A percentile compares a stretch with the other conserved stretches of the same genome.
Evolutionary conservation across 2,113 vertebrate species (phyloP).

Genomic region (Bos indicus): DNA sequence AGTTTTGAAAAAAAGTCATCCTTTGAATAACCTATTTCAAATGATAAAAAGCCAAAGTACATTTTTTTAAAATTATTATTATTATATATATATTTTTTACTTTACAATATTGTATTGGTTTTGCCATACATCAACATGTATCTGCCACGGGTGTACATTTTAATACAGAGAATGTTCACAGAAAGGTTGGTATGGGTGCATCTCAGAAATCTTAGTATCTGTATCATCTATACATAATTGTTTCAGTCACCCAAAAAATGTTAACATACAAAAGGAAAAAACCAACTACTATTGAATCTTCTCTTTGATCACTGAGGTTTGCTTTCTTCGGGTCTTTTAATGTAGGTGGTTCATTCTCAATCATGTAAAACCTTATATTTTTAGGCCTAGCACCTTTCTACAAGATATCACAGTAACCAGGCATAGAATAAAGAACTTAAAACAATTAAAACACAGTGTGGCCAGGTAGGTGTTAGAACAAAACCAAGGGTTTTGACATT

Average conservation of each 20-base stretch:
- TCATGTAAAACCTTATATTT: not conserved
- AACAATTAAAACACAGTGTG: not conserved
- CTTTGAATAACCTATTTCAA: slow-evolving; percentile 33
- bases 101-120: no score
- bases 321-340: not conserved
- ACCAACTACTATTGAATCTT: not conserved
- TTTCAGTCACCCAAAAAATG: not conserved
- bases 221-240: slow-evolving; percentile 1
- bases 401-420: not conserved
- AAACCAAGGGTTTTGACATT: not conserved
- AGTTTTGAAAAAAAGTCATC: not conserved
- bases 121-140: no score
- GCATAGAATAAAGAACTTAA: not conserved
- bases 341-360: not conserved
- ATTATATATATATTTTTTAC: no score
- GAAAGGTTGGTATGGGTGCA: not conserved
- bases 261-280: not conserved
- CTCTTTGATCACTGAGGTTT: not conserved
- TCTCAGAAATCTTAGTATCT: not conserved
- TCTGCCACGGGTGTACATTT: not conserved
- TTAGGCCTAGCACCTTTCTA: not conserved
- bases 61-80: not conserved
- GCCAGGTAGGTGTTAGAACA: not conserved
- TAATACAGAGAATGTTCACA: slow-evolving; percentile 20
- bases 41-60: not conserved